A percentile compares a stretch with the other conserved stretches of the same genome.
Evolutionary conservation across 2,888 invertebrate species (phyloP).

Genomic region (Rhamphomyia laevipes): DNA sequence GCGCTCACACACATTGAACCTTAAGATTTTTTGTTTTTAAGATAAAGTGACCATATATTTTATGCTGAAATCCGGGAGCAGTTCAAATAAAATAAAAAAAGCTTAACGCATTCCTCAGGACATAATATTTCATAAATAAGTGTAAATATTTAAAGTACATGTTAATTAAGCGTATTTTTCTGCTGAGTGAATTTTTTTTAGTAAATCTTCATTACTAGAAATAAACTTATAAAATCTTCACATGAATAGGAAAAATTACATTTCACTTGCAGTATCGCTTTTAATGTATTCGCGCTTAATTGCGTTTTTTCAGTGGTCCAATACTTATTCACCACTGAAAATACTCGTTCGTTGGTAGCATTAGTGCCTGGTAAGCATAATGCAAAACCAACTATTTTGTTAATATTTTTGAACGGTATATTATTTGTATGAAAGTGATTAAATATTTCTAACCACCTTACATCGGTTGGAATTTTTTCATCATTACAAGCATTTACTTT

Average conservation of each 20-base stretch:
- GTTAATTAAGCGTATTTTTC: no score
- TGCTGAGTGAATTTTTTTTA: no score
- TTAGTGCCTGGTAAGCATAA: conserved; percentile 10
- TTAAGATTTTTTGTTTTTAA: no score
- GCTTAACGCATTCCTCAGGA: background rate
- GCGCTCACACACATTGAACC: no score
- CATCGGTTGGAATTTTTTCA: background rate
- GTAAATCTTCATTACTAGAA: no score
- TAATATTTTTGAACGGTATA: background rate
- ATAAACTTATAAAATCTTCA: background rate
- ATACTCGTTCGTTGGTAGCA: conserved; percentile 7
- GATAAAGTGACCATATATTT: background rate
- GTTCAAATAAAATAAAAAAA: background rate
- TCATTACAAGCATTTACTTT: background rate
- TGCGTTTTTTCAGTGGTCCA: conserved; percentile 7
- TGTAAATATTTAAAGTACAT: no score
- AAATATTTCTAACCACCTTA: background rate
- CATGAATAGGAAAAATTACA: background rate
- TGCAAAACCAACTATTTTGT: conserved; percentile 10
- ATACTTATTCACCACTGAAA: conserved; percentile 5
- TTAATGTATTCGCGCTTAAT: background rate
- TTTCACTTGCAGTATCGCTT: background rate
- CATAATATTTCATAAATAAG: background rate
- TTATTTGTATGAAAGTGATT: background rate
- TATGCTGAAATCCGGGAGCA: background rate